phyloP scores from a whole-genome alignment of 2,113 vertebrate genomes.

The Rostratula benghalensis region DNA sequence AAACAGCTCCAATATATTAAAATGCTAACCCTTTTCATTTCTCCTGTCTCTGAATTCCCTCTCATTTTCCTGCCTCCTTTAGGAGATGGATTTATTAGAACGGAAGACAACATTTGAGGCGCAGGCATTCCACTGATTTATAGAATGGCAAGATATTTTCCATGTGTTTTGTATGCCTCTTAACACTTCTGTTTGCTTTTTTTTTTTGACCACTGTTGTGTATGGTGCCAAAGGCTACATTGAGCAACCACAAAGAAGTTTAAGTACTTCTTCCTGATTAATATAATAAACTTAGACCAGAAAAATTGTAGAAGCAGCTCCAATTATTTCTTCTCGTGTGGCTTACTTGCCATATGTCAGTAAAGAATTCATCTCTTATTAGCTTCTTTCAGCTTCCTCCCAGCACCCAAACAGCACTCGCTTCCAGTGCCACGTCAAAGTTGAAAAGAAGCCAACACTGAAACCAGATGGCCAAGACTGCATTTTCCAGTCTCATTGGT shows the following conservation, averaged over 20 bases:
- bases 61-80: not conserved
- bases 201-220: constrained; percentile 35
- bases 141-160: constrained; percentile 52
- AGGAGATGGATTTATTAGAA: not conserved
- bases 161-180: constrained; percentile 48
- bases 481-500: not conserved
- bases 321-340: not conserved
- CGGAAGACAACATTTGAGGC: constrained; percentile 4
- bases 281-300: constrained; percentile 12
- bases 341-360: constrained; percentile 6
- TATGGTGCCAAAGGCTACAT: constrained; percentile 45
- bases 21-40: not conserved
- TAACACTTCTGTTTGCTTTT: constrained; percentile 56
- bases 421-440: not conserved
- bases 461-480: not conserved
- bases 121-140: constrained; percentile 26
- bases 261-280: constrained; percentile 25
- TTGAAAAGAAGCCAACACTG: not conserved
- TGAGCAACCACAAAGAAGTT: constrained; percentile 51
- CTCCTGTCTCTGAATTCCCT: not conserved
- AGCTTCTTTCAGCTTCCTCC: not conserved
- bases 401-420: not conserved
- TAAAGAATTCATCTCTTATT: not conserved
- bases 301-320: not conserved
- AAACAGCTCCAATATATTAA: not conserved